Evolutionary conservation across 2,888 invertebrate species (phyloP).

Genomic region (Megaustenia siamemsis): DNA sequence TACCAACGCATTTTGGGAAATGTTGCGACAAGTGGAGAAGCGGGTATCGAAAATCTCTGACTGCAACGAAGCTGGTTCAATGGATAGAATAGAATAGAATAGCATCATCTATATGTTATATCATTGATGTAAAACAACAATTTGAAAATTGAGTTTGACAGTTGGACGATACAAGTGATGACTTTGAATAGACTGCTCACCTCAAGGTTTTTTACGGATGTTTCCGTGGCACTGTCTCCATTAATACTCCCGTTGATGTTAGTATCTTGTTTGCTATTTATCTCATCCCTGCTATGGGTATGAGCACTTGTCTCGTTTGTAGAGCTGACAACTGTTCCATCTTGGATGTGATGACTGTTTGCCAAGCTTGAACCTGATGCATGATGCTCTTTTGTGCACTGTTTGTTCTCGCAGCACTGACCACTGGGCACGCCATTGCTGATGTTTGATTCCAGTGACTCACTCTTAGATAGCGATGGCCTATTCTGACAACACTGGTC

Average conservation of each 20-base stretch:
- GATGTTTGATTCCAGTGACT: neutral
- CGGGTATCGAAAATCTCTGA: too few relatives aligned
- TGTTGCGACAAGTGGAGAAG: too few relatives aligned
- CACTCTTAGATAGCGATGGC: neutral
- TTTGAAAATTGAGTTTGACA: too few relatives aligned
- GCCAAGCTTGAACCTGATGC: neutral
- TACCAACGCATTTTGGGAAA: too few relatives aligned
- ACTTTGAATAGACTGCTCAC: neutral
- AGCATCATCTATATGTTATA: too few relatives aligned
- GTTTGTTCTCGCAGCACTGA: neutral
- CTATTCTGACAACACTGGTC: slow-evolving; percentile 49
- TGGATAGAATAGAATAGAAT: too few relatives aligned
- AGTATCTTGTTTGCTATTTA: neutral
- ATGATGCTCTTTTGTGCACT: neutral
- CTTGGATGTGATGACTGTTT: neutral
- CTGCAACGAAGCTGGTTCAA: too few relatives aligned
- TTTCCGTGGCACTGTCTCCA: too few relatives aligned
- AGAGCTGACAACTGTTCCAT: neutral
- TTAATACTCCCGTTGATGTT: neutral
- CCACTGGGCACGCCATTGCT: too few relatives aligned
- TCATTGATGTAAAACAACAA: too few relatives aligned
- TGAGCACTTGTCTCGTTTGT: neutral
- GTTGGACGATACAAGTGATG: too few relatives aligned
- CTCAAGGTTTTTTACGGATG: neutral
- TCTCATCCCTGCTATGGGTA: neutral